phyloP scores from a whole-genome alignment of 2,888 invertebrate genomes.

The Omphaloscelis lunosa region DNA sequence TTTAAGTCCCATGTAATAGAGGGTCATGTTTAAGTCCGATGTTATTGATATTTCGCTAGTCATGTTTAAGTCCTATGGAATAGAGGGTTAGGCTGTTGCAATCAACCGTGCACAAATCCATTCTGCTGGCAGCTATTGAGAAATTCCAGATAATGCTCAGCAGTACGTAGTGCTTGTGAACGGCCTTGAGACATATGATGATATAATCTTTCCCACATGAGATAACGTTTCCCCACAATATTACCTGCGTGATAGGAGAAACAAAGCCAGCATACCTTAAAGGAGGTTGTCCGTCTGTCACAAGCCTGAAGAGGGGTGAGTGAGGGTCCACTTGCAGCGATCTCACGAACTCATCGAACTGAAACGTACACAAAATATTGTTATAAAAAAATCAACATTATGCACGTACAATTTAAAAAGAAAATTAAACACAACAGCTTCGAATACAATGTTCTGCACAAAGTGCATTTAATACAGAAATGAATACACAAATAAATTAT shows the following conservation, averaged over 20 bases:
- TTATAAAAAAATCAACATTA: not conserved
- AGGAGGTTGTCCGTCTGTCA: conserved; percentile 94
- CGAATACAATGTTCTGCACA: not conserved
- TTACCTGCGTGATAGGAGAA: not conserved
- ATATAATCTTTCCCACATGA: not conserved
- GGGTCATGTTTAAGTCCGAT: too few relatives aligned
- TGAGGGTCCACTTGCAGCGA: conserved; percentile 93
- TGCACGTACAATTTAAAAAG: not conserved
- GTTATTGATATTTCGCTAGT: too few relatives aligned
- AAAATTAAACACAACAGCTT: not conserved
- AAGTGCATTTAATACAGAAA: too few relatives aligned
- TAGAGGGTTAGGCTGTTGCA: too few relatives aligned
- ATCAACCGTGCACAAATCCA: too few relatives aligned
- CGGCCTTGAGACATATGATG: too few relatives aligned
- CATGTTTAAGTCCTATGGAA: too few relatives aligned
- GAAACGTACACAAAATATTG: conserved; percentile 63
- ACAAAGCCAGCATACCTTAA: conserved; percentile 83
- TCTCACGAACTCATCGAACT: conserved; percentile 95
- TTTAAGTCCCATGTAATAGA: too few relatives aligned
- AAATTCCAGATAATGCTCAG: too few relatives aligned
- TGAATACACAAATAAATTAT: too few relatives aligned
- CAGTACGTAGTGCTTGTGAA: too few relatives aligned
- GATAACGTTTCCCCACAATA: not conserved
- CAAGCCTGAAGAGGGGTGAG: conserved; percentile 92
- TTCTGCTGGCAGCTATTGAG: too few relatives aligned